Base-by-base conservation (phyloP, 2,888 invertebrate species). In the Crepidodera aurea region DNA sequence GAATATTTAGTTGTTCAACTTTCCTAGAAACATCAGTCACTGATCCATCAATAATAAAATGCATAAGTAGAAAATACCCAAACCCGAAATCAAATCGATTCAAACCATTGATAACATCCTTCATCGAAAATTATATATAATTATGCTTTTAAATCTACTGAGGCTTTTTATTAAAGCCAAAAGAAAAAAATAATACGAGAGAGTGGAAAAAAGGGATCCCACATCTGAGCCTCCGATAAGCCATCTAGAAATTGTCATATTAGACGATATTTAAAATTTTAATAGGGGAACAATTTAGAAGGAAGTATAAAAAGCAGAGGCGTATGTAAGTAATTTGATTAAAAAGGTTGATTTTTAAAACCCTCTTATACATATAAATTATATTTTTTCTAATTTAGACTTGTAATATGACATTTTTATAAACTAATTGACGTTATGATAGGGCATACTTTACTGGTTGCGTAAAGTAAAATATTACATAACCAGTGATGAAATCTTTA, bases 71-170 rank as follows among this genome's bases (percentile, higher is more conserved):
- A 62, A 51, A 53, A 58, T 57, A 58, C 22, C 48, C 37, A 39
- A 44, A 42, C 55, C 59, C 15, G 32, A 63, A 63, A 63, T 58
- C 63, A 69, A 64, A 69, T 69, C 67, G 69, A 69, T 69, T 62
- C 48, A 56, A 56, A 57, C 59, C 18, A 56, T 60, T 68, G 70
- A 71, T 69, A 69, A 64, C 64, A 66, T 60, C 64, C 66, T 65
- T 54, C 59, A 55, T 57, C 44, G 48, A 65, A 70, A 71, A 72
- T 71, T 70, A 70, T 70, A 71, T 71, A 71, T 69, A 71, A 71
- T 71, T 71, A 71, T 60, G 65, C 64, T 65, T 67, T 66, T 66
- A 70, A 65, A 50, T 64, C 60, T 58, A 65, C 62, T 66, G 53
- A 39, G 60, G 57, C 53, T 62, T 57, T 64, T 68, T 66, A 58